phyloP scores from a whole-genome alignment of 2,888 invertebrate species.

The Drosophila aldrichi region DNA sequence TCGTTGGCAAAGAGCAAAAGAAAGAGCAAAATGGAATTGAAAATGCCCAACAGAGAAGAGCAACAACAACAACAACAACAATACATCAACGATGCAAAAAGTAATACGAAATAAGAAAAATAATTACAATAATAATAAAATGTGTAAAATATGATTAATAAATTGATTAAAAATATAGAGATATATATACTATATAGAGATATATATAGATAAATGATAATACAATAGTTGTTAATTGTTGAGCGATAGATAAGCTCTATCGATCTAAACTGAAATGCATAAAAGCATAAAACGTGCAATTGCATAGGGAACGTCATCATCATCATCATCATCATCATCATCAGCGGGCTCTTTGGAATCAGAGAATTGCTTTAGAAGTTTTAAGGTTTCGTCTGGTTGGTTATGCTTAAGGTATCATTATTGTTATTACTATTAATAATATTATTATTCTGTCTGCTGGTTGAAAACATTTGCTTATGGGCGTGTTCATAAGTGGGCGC shows the following conservation, averaged over 20 bases:
- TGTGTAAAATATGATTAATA: conserved; percentile 1
- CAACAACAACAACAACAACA: conserved; percentile 33
- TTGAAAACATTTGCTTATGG: neutral
- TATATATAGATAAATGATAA: conserved; percentile 36
- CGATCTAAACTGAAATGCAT: conserved; percentile 17
- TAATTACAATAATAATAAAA: too few relatives aligned
- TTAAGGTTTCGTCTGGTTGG: conserved; percentile 16
- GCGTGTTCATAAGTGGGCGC: neutral
- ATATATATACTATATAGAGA: neutral
- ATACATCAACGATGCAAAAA: conserved; percentile 20
- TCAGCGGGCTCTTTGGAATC: conserved; percentile 63
- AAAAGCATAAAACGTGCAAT: conserved; percentile 27
- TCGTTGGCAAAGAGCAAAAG: neutral
- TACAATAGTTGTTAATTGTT: conserved; percentile 35
- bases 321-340: neutral
- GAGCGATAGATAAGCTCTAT: too few relatives aligned
- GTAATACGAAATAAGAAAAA: too few relatives aligned
- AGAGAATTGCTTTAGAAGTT: conserved; percentile 47
- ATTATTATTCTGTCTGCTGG: conserved; percentile 1
- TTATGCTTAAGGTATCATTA: conserved; percentile 26
- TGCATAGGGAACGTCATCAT: neutral
- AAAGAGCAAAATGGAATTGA: neutral
- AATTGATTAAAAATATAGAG: conserved; percentile 12
- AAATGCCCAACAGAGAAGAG: conserved; percentile 16
- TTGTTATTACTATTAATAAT: neutral